A percentile compares a stretch with the other conserved stretches of the same genome.
These are phyloP conservation scores for Drosophila jambulina DNA, from an alignment of 1,140 invertebrate genomes.

Conservation along the genomic window DNA sequence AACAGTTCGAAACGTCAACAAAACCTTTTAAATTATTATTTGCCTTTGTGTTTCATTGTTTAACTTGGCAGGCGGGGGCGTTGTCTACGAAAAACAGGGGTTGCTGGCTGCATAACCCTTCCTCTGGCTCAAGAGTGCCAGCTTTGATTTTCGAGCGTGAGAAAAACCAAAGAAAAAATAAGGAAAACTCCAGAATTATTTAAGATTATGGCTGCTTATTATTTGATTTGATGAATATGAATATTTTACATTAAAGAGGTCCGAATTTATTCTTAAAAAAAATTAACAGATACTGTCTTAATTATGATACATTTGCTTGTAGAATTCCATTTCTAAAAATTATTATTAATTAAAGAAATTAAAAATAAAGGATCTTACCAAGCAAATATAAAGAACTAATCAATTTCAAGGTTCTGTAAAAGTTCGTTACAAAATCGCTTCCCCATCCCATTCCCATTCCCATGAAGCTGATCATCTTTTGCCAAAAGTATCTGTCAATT, in stretches of 20 bases:
- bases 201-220: neutral
- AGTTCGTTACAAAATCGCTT: slow-evolving; percentile 50
- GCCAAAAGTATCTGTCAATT: slow-evolving; percentile 27
- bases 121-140: slow-evolving; percentile 14
- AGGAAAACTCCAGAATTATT: neutral
- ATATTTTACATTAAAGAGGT: neutral
- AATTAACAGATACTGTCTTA: no score
- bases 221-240: neutral
- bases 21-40: slow-evolving; percentile 85
- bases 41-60: slow-evolving; percentile 81
- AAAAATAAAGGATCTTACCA: neutral
- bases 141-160: slow-evolving; percentile 46
- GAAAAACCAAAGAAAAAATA: slow-evolving; percentile 21
- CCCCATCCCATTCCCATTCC: neutral
- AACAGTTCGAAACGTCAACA: slow-evolving; percentile 84
- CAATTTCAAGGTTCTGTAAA: slow-evolving; percentile 3
- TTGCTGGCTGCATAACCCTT: slow-evolving; percentile 40
- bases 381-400: neutral
- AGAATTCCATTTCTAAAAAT: no score
- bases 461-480: slow-evolving; percentile 23
- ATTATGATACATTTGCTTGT: no score
- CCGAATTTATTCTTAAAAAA: no score
- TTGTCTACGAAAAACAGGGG: slow-evolving; percentile 8
- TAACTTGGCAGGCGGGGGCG: slow-evolving; percentile 62
- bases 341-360: neutral